Base-by-base conservation (phyloP, 2,888 invertebrate species). In the Agrochola lychnidis region DNA sequence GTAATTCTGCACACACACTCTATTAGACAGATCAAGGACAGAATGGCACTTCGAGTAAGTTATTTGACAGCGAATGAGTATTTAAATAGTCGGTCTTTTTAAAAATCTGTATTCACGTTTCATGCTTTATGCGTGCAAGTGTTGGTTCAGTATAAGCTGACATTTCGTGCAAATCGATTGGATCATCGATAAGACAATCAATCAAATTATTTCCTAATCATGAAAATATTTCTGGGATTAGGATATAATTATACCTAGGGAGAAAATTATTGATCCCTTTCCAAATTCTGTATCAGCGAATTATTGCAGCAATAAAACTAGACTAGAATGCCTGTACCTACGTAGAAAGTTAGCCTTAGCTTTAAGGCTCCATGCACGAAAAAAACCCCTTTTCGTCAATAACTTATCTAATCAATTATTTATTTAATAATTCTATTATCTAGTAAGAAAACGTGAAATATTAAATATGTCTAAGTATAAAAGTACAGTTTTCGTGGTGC, bases 1-100 rank as follows among this genome's bases (percentile, higher is more conserved):
- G 79, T 79, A 85, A 89, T 89, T 86, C 83, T 86, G 87, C 84
- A 83, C 83, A 82, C 81, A 83, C 61, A 57, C 78, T 79, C 70
- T 78, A 81, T 76, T 85, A 61, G 84, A 83, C 81, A 81, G 78
- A 84, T 82, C 82, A 86, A 79, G 84, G 79, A 78, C 79, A 77
- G 42, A 53, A 62, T 74, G 74, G 4, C 71, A 76, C 69, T 68
- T 70, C 30, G 75, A 56, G 53, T 85, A 42, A 86, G 25, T 83
- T 83, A 83, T 80, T 73, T 74, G 81, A 84, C 74, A 86, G 62
- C 36, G 42, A 62, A 85, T 73, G 42, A 48, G 4, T 51, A 64
- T 51, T 67, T 69, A 76, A 80, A 76, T 62, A 81, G n/a, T 51
- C 57, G 9, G 36, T 69, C 12, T 70, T 67, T 57, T 67, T 57